phyloP scores from a whole-genome alignment of 1,140 invertebrate species.

The Apis dorsata region DNA sequence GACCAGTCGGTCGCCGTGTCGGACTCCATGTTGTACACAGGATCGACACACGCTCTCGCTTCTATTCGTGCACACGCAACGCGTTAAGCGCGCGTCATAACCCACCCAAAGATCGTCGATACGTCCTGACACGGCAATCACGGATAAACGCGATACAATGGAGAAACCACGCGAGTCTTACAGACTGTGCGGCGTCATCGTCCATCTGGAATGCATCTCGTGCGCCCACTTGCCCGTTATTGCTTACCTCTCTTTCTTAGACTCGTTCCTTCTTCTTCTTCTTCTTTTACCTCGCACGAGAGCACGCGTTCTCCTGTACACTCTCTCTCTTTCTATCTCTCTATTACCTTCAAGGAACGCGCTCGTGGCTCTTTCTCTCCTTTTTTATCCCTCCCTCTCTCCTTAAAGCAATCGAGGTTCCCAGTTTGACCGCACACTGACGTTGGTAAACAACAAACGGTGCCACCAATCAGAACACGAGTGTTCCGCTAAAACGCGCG shows the following conservation, averaged over 20 bases:
- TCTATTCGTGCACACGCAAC: constrained; percentile 50
- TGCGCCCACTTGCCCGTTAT: constrained; percentile 38
- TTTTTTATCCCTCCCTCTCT: constrained; percentile 12
- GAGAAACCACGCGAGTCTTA: constrained; percentile 54
- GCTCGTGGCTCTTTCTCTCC: constrained; percentile 15
- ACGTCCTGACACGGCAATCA: constrained; percentile 44
- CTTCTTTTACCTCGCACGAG: not conserved
- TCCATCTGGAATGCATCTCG: constrained; percentile 67
- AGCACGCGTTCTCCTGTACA: constrained; percentile 19
- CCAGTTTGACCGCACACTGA: constrained; percentile 10
- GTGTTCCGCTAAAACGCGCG: constrained; percentile 27
- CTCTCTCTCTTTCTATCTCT: not conserved
- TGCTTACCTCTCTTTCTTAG: constrained; percentile 21
- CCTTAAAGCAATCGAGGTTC: not conserved
- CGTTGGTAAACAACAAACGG: constrained; percentile 44
- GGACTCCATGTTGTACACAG: constrained; percentile 52
- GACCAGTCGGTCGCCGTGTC: constrained; percentile 50
- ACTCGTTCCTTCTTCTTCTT: not conserved
- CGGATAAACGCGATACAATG: constrained; percentile 30
- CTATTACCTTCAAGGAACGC: constrained; percentile 3
- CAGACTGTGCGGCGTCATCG: constrained; percentile 64
- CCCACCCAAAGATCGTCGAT: constrained; percentile 52
- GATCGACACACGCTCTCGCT: constrained; percentile 52
- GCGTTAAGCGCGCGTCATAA: constrained; percentile 61
- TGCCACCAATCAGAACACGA: constrained; percentile 2